A percentile compares a stretch with the other conserved stretches of the same genome.
Evolutionary conservation across 2,888 invertebrate genomes (phyloP).

Genomic region (Phrixothrix hirtus): DNA sequence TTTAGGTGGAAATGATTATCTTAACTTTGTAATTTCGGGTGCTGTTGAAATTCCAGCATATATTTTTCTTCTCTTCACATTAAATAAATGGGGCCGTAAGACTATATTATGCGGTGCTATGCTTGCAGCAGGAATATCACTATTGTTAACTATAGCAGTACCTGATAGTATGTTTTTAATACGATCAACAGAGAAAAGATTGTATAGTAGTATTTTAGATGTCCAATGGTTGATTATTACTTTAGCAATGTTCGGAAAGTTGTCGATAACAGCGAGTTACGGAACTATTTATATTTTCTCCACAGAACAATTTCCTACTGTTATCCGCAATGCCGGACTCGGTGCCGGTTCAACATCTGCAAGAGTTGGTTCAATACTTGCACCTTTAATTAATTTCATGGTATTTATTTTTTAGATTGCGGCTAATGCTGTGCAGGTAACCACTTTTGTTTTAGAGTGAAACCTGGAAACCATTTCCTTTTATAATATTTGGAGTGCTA

Average conservation of each 20-base stretch:
- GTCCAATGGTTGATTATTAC: constrained; percentile 62
- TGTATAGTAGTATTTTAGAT: too few species aligned
- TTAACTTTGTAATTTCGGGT: constrained; percentile 76
- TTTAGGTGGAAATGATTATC: constrained; percentile 70
- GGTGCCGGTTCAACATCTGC: constrained; percentile 68
- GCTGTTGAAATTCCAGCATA: constrained; percentile 78
- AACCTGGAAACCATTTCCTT: constrained; percentile 63
- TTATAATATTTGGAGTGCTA: constrained; percentile 63
- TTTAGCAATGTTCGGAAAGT: constrained; percentile 72
- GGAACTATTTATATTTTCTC: constrained; percentile 75
- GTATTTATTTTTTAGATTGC: constrained; percentile 47
- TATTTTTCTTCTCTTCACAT: constrained; percentile 64
- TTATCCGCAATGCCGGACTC: constrained; percentile 67
- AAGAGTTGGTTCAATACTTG: constrained; percentile 65
- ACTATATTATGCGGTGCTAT: constrained; percentile 70
- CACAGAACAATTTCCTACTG: constrained; percentile 76
- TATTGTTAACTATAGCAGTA: constrained; percentile 63
- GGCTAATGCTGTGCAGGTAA: background rate
- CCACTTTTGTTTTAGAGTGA: constrained; percentile 54
- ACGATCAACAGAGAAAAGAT: too few species aligned
- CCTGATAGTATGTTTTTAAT: constrained; percentile 57
- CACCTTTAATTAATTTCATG: constrained; percentile 63
- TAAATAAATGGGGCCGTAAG: constrained; percentile 73
- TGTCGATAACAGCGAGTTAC: constrained; percentile 73
- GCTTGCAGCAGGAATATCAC: constrained; percentile 64